Base-by-base conservation (phyloP, 2,888 invertebrate species). In the Campaea margaritaria region DNA sequence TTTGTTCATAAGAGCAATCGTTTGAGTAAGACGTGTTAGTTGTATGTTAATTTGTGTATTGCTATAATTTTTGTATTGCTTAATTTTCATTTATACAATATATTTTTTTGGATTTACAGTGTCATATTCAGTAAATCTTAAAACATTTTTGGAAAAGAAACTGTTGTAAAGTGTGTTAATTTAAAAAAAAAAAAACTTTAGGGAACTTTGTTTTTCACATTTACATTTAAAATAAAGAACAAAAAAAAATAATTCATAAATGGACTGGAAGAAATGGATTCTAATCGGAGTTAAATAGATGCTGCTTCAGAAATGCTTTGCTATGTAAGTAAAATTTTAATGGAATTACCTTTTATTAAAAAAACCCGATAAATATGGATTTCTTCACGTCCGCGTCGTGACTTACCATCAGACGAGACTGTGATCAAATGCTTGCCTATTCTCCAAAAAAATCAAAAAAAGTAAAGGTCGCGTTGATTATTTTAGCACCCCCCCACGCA, bases 321-420 rank as follows among this genome's bases (percentile, higher is more conserved):
- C 73, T 90, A 90, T 90, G 90, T 90, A 76, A 89, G 90, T 89
- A 60, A n/a, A n/a, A n/a, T n/a, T n/a, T n/a, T n/a, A n/a, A n/a
- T n/a, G n/a, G n/a, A n/a, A n/a, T n/a, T n/a, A n/a, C n/a, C n/a
- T n/a, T n/a, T n/a, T n/a, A n/a, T n/a, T n/a, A n/a, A n/a, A n/a
- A n/a, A 38, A 38, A n/a, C n/a, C 27, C 1, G 3, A 38, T 38
- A 10, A 12, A 16, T 4, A 11, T 42, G 11, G 27, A 27, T 27
- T 27, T 27, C n/a, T n/a, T n/a, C n/a, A n/a, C n/a, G n/a, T n/a
- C n/a, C n/a, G n/a, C n/a, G n/a, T n/a, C n/a, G n/a, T n/a, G n/a
- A n/a, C n/a, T n/a, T n/a, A n/a, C n/a, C n/a, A n/a, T n/a, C n/a
- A n/a, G n/a, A n/a, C n/a, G n/a, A n/a, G n/a, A n/a, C n/a, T n/a